A percentile compares a stretch with the other conserved stretches of the same genome.
Evolutionary conservation across 2,113 vertebrate species (phyloP).

Genomic region (Calypte anna): DNA sequence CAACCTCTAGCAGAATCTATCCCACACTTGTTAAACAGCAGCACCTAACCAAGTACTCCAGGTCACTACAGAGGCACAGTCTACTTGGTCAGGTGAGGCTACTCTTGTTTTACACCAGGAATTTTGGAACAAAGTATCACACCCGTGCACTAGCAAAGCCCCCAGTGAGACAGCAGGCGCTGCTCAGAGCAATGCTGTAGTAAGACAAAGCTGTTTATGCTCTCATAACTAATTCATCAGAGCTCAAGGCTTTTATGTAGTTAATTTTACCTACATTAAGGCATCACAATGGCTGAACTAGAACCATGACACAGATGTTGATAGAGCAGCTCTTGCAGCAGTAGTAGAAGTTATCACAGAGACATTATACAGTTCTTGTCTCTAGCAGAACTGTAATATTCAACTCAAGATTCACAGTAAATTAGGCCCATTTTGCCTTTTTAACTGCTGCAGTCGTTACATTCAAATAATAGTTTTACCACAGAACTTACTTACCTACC

Average conservation of each 20-base stretch:
- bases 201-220: background rate
- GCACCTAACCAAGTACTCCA: background rate
- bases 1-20: background rate
- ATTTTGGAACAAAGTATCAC: background rate
- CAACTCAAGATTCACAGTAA: background rate
- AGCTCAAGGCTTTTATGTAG: background rate
- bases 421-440: background rate
- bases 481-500: background rate
- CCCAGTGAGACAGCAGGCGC: background rate
- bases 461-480: background rate
- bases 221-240: background rate
- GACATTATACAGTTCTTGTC: background rate
- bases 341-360: no score
- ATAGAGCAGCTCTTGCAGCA: background rate
- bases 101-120: rapidly evolving
- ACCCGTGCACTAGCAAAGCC: background rate
- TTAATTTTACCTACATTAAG: no score
- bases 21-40: background rate
- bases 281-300: rapidly evolving
- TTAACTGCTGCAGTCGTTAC: background rate
- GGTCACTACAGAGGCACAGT: rapidly evolving
- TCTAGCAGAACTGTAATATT: background rate
- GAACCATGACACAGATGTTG: rapidly evolving
- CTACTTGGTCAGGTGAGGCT: background rate
- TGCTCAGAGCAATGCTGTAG: background rate